Base-by-base conservation (phyloP, 2,113 vertebrate genomes). In the Lagopus muta region DNA sequence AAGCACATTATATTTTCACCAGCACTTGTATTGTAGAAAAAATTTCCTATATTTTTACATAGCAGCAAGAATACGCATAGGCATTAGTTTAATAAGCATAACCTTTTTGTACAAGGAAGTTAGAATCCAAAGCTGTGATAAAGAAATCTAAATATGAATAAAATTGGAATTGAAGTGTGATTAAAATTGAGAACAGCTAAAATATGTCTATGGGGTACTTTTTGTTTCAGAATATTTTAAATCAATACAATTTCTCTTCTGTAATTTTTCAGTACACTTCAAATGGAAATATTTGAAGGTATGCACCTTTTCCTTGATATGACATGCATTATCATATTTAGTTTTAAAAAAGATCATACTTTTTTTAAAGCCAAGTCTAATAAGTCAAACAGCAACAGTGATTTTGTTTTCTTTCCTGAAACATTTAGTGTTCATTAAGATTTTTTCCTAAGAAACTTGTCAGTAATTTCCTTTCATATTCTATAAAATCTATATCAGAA, bases 291-390 rank as follows among this genome's bases (percentile, higher is more conserved):
- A 19, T 28, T 2, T 19, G 36, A 64, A 11, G 5, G 6, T 24
- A 69, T 10, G 10, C 27, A 36, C 12, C 1, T 67, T 83, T 78
- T n/a, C 10, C 80, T 76, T 52, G 20, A 58, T 48, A 74, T 19
- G 8, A 50, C 12, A 21, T 7, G 3, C 4, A 14, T 13, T 20
- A 72, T 38, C 11, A 20, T 0, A 2, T 4, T 66, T 12, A 11
- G 18, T 83, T 25, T 32, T 20, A 57, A 24, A 57, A 75, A 69
- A 75, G 69, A 34, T 38, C 15, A 13, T 0, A 9, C 13, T 19
- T 28, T 27, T 73, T 55, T 71, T 6, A 75, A 89, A 64, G 38
- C 12, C 10, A 50, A 24, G n/a, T n/a, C 62, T 34, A 7, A 54
- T 54, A 82, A 52, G 34, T 54, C 8, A 30, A 36, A 2, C 6